A percentile compares a stretch with the other conserved stretches of the same genome.
Conservation (phyloP, 2,888 invertebrate genomes). For the Apamea crenata region DNA sequence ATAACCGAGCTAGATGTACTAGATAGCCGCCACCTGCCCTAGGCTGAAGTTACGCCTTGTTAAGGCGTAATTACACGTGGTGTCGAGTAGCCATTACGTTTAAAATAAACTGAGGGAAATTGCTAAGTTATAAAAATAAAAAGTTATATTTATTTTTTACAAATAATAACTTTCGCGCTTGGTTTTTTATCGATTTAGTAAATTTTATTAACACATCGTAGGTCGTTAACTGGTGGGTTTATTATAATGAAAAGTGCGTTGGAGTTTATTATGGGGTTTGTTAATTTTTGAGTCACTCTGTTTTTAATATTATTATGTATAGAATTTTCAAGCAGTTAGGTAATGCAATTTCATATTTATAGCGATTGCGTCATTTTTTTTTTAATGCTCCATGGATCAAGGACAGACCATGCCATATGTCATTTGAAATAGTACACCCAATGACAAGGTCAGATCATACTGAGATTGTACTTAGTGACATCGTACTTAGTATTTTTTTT, state of each 20-base stretch:
- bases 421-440: slow-evolving; percentile 50
- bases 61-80: slow-evolving; percentile 43
- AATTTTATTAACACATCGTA: slow-evolving; percentile 15
- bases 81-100: slow-evolving; percentile 12
- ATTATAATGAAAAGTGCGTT: slow-evolving; percentile 13
- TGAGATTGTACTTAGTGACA: slow-evolving; percentile 28
- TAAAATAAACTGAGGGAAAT: slow-evolving; percentile 40
- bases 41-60: slow-evolving; percentile 34
- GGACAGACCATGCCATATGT: slow-evolving; percentile 39
- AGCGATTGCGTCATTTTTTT: neutral
- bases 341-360: neutral
- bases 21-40: slow-evolving; percentile 64
- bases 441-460: slow-evolving; percentile 47
- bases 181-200: slow-evolving; percentile 1
- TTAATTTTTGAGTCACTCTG: neutral
- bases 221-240: neutral
- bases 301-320: neutral
- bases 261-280: neutral
- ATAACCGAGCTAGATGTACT: slow-evolving; percentile 52
- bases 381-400: slow-evolving; percentile 8
- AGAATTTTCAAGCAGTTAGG: neutral
- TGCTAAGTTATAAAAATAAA: slow-evolving; percentile 12
- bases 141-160: neutral
- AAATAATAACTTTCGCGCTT: neutral
- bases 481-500: neutral